Evolutionary conservation across 2,797 vertebrate genomes (phyloP).

Genomic region (Myotis planiceps): DNA sequence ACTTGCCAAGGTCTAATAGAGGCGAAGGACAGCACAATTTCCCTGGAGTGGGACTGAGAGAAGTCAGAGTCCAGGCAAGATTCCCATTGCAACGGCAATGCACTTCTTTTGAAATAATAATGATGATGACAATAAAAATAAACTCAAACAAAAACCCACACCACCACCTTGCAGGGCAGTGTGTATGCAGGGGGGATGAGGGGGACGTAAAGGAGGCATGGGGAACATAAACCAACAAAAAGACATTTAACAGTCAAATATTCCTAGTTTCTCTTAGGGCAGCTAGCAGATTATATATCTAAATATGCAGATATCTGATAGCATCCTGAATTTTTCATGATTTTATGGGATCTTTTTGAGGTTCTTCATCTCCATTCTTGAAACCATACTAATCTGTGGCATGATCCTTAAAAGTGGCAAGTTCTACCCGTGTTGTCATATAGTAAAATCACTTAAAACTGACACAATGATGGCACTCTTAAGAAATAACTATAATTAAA

Average conservation of each 20-base stretch:
- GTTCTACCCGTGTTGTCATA: neutral
- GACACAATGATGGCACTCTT: neutral
- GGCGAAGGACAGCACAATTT: neutral
- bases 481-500: neutral
- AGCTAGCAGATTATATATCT: neutral
- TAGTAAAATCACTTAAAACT: neutral
- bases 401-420: neutral
- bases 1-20: neutral
- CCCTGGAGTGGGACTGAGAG: neutral
- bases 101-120: neutral
- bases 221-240: neutral
- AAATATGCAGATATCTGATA: neutral
- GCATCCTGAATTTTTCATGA: neutral
- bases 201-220: neutral
- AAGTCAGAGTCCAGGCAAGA: neutral
- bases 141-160: neutral
- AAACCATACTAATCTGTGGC: neutral
- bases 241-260: neutral
- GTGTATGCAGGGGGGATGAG: fast-evolving
- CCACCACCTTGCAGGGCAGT: neutral
- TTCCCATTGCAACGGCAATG: neutral
- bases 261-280: neutral
- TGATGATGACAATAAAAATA: neutral
- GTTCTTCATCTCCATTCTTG: neutral
- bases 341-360: neutral